phyloP scores from a whole-genome alignment of 2,888 invertebrate species.

The Ecliptopera silaceata region DNA sequence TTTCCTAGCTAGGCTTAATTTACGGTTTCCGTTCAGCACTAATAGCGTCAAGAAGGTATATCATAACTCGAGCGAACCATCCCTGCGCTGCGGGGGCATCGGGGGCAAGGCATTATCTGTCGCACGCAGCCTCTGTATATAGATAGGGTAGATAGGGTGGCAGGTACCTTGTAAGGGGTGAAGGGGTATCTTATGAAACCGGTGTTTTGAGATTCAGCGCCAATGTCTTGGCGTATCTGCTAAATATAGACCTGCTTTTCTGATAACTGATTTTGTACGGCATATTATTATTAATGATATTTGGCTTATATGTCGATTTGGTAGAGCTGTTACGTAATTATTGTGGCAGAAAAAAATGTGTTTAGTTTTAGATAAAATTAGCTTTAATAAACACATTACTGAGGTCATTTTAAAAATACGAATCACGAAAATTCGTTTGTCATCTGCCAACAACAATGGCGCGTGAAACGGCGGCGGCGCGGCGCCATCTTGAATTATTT shows the following conservation, averaged over 20 bases:
- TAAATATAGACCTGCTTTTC: neutral
- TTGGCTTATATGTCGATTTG: too few relatives aligned
- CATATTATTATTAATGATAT: neutral
- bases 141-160: conserved; percentile 24
- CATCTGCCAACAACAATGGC: conserved; percentile 34
- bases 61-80: neutral
- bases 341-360: too few relatives aligned
- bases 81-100: neutral
- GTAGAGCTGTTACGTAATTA: too few relatives aligned
- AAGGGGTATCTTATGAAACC: conserved; percentile 10
- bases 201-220: conserved; percentile 1
- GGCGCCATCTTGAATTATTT: conserved; percentile 36
- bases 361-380: too few relatives aligned
- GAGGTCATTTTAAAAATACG: too few relatives aligned
- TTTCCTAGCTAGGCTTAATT: neutral
- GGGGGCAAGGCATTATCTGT: conserved; percentile 17
- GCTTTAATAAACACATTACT: too few relatives aligned
- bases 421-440: conserved; percentile 26
- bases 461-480: conserved; percentile 23
- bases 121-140: conserved; percentile 20
- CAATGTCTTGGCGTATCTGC: neutral
- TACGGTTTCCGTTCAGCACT: neutral
- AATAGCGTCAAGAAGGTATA: neutral
- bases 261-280: neutral
- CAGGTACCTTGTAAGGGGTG: conserved; percentile 13